phyloP scores from a whole-genome alignment of 2,888 invertebrate species.

The Eupithecia pulchellata region DNA sequence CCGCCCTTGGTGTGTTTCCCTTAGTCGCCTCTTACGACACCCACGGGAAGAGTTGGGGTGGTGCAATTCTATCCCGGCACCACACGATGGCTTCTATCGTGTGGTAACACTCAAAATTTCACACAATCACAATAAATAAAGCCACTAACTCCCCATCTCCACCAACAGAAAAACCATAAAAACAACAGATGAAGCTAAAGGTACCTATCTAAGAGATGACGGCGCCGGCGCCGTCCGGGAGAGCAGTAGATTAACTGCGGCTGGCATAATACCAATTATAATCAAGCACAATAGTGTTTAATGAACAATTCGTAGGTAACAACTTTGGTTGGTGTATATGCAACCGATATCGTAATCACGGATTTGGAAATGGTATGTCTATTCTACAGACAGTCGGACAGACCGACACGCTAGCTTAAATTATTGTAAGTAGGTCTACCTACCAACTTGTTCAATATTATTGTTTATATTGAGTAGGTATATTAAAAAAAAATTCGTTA shows the following conservation, averaged over 20 bases:
- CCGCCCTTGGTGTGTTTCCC: no score
- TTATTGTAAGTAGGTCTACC: no score
- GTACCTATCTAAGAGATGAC: background rate
- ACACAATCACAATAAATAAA: background rate
- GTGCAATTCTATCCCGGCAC: no score
- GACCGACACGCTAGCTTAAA: constrained; percentile 25
- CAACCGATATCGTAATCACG: constrained; percentile 24
- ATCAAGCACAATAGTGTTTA: background rate
- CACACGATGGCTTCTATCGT: no score
- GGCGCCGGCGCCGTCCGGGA: background rate
- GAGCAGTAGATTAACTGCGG: background rate
- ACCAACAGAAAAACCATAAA: background rate
- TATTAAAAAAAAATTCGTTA: no score
- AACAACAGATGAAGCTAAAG: background rate
- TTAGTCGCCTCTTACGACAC: no score
- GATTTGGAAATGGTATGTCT: constrained; percentile 41
- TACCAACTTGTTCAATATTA: no score
- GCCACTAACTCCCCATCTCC: background rate
- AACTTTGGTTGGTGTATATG: background rate
- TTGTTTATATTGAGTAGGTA: no score
- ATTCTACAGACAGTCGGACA: constrained; percentile 40
- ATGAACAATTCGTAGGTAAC: constrained; percentile 20
- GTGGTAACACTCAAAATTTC: no score
- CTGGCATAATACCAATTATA: background rate
- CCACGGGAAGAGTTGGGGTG: no score